phyloP scores from a whole-genome alignment of 2,797 vertebrate species.

The Cuculus canorus region DNA sequence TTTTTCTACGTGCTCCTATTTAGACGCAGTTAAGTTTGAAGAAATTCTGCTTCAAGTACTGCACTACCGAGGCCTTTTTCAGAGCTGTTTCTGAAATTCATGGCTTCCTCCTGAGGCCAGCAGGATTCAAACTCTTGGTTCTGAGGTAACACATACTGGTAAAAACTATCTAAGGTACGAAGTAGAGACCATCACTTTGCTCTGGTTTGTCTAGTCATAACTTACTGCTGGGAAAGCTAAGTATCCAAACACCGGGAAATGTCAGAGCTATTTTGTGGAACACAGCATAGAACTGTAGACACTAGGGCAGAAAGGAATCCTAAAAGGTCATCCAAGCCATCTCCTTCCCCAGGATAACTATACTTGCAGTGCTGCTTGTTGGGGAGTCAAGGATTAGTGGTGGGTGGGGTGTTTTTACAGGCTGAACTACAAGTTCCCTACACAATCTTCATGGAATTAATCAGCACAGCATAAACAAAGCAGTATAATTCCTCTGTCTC shows the following conservation, averaged over 20 bases:
- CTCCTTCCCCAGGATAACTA: not conserved
- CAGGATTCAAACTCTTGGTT: not conserved
- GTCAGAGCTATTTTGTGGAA: not conserved
- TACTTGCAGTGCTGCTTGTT: not conserved
- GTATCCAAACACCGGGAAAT: not conserved
- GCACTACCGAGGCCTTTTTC: not conserved
- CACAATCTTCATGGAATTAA: not conserved
- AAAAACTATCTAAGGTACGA: constrained; percentile 27
- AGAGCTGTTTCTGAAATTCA: constrained; percentile 32
- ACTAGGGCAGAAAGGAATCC: not conserved
- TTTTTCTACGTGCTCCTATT: constrained; percentile 43
- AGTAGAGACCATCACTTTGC: not conserved
- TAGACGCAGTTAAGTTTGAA: constrained; percentile 28
- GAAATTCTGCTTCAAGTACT: constrained; percentile 32
- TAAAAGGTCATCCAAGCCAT: not conserved
- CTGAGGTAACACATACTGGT: not conserved
- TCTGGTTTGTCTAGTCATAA: not conserved
- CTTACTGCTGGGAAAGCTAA: not conserved
- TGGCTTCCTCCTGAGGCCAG: not conserved
- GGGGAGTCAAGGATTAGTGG: not conserved
- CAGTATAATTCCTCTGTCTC: not conserved
- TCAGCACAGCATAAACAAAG: not conserved
- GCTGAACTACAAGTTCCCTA: not conserved
- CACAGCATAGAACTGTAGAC: not conserved
- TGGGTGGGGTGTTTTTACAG: not conserved